Evolutionary conservation across 2,797 vertebrate genomes (phyloP), one percentile per base, ranked within the genome.

Genomic region (Hozukius guyotensis): DNA sequence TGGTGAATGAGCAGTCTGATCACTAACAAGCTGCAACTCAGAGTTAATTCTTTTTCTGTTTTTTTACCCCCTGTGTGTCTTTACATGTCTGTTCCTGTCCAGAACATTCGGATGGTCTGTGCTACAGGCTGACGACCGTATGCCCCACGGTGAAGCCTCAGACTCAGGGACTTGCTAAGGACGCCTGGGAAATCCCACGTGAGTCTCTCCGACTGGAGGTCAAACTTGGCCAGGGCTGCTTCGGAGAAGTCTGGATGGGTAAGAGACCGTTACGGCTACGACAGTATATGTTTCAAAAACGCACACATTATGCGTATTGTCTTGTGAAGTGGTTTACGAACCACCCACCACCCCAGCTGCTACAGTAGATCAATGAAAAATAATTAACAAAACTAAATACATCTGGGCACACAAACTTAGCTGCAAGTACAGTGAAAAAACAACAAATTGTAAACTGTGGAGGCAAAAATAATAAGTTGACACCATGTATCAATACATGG

Each of bases 231-330:
- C 98, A 99, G 94, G 98, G 98, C 90, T 99, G 98, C 92, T 99
- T 99, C 74, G 98, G 98, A 85, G 98, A 99, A 96, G 98, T 99
- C 24, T 99, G 98, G 98, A 99, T 97, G 97, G 98, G 98, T 99
- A 96, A 98, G 98, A 55, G 9, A 11, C 25, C 6, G 7, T 13
- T 16, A 22, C 29, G 31, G 6, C 42, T 46, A 46, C 42, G 42
- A 46, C 42, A 18, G 42, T 46, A 8, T 46, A 52, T 52, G 18
- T n/a, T 52, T n/a, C 4, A 52, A 52, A 52, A 52, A 52, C 3
- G 18, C 18, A n/a, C 42, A 46, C 42, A 46, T 18, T 46, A 46
- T 46, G 6, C 16, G 24, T 6, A 22, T 36, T 32, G 18, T 32
- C 20, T 42, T 59, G 13, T 52, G 27, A 52, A 80, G 67, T 24